Base-by-base conservation (phyloP, 2,797 vertebrate species). In the Chelon labrosus region DNA sequence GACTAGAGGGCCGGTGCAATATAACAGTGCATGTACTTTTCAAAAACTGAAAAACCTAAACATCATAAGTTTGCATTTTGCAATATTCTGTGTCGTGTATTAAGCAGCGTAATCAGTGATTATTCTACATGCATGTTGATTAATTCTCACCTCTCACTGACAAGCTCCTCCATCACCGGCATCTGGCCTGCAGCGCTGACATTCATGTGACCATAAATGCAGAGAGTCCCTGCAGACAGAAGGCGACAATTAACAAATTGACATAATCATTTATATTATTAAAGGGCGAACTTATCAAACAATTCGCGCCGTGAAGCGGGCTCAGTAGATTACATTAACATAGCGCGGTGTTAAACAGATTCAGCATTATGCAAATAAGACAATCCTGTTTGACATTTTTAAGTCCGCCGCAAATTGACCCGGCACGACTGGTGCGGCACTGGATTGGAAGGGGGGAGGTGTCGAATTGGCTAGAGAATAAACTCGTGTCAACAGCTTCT, bases 131-230 rank as follows among this genome's bases (percentile, higher is more conserved):
- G 25, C 51, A 60, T 37, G 50, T 2, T 66, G 68, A 80, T 70
- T 49, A 58, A 14, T 3, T n/a, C 89, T 92, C 68, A 93, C 92
- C 89, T 91, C 79, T 92, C 85, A 88, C 73, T 87, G 89, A 86
- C 77, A 73, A 89, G 80, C 85, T 92, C 91, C 86, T 91, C 91
- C 92, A 92, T 93, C 88, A 71, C 90, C 87, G 65, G 89, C 91
- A 92, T 91, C 84, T 82, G 90, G 91, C 92, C 92, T 85, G 89
- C 86, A 85, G 85, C 79, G 74, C 86, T 89, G 87, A 83, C 75
- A 75, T 87, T 93, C 89, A 93, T 91, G 92, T 92, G 71, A 91
- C 91, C 92, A 90, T 91, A 81, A 80, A 90, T 78, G 87, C 87
- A 58, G 85, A 86, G 85, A 89, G 62, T 74, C 70, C 92, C 92